These are phyloP conservation scores for Zoanthus sansibaricus DNA, from an alignment of 92 coral and sea anemone species.

Conservation along the genomic window DNA sequence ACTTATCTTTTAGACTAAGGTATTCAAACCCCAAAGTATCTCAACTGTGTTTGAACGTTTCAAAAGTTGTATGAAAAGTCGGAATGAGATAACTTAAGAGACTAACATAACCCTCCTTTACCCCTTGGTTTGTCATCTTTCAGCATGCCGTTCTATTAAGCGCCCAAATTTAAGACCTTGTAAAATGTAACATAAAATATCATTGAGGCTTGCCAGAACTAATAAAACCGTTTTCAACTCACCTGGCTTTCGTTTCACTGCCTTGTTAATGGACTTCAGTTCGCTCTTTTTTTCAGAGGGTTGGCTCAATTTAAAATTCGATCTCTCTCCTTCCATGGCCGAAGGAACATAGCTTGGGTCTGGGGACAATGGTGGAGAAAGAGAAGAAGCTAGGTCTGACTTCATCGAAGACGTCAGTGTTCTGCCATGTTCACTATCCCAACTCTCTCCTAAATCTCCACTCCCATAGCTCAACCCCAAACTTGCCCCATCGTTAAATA, in stretches of 20 bases:
- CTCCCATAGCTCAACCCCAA: slow-evolving; percentile 65
- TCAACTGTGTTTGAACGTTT: no score
- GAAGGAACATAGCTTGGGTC: slow-evolving; percentile 84
- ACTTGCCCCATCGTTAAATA: slow-evolving; percentile 73
- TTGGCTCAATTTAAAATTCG: slow-evolving; percentile 18
- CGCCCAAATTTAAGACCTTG: no score
- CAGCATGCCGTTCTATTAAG: no score
- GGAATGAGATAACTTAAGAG: no score
- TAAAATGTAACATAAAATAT: no score
- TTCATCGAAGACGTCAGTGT: slow-evolving; percentile 73
- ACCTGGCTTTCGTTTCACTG: slow-evolving; percentile 80
- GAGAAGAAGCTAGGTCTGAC: slow-evolving; percentile 68
- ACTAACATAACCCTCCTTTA: no score
- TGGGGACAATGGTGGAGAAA: slow-evolving; percentile 92
- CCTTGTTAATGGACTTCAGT: slow-evolving; percentile 55
- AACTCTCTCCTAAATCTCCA: slow-evolving; percentile 86
- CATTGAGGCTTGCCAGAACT: no score
- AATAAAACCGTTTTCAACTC: neutral
- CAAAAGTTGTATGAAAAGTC: no score
- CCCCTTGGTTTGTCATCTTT: no score
- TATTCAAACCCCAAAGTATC: no score
- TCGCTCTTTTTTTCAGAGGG: slow-evolving; percentile 48
- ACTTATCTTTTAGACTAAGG: no score
- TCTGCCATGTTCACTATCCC: slow-evolving; percentile 68
- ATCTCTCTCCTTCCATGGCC: slow-evolving; percentile 52